A percentile compares a stretch with the other conserved stretches of the same genome.
phyloP scores from a whole-genome alignment of 2,888 invertebrate species.

The Papilio protenor region DNA sequence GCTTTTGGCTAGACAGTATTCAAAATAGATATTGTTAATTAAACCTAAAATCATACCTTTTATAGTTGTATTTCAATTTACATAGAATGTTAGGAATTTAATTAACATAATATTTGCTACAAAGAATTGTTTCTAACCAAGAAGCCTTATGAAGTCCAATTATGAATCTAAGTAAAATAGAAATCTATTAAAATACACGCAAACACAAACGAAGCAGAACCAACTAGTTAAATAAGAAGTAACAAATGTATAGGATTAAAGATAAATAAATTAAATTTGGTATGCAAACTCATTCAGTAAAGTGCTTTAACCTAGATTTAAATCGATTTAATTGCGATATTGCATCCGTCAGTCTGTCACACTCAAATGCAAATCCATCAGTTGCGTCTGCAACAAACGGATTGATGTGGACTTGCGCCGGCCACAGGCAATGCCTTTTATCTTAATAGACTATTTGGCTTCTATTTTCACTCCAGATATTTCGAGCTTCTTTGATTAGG shows the following conservation, averaged over 20 bases:
- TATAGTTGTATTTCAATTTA: neutral
- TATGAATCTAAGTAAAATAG: neutral
- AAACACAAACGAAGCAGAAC: neutral
- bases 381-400: constrained; percentile 17
- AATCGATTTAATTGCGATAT: constrained; percentile 25
- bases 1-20: constrained; percentile 6
- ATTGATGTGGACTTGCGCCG: constrained; percentile 15
- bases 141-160: too few relatives aligned
- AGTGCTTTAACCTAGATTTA: constrained; percentile 22
- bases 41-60: neutral
- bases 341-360: constrained; percentile 24
- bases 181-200: neutral
- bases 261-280: constrained; percentile 5
- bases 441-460: constrained; percentile 28
- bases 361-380: constrained; percentile 27
- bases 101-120: too few relatives aligned
- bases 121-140: too few relatives aligned
- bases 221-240: neutral
- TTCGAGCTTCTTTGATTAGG: constrained; percentile 20
- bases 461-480: constrained; percentile 21
- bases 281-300: constrained; percentile 16
- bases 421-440: constrained; percentile 26
- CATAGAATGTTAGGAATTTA: neutral
- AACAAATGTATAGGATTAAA: neutral
- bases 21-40: constrained; percentile 12